Conservation (phyloP, 2,113 vertebrate genomes). For the Saimiri boliviensis region DNA sequence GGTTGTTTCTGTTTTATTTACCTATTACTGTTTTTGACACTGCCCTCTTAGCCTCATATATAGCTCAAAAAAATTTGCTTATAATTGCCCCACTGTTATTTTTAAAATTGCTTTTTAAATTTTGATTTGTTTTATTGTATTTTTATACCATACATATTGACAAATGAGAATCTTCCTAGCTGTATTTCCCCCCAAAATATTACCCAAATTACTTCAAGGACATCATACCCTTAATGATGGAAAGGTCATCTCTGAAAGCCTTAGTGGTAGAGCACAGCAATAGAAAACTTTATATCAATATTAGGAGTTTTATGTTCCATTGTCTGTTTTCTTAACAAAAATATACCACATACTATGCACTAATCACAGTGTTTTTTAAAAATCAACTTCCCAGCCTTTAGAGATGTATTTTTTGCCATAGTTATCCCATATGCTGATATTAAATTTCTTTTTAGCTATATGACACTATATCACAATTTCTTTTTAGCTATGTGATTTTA, state of each 20-base stretch:
- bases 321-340: constrained; percentile 5
- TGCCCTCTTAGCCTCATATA: background rate
- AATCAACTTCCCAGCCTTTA: background rate
- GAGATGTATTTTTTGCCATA: background rate
- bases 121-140: background rate
- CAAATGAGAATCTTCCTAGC: background rate
- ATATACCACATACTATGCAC: background rate
- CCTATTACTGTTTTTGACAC: background rate
- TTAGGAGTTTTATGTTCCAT: background rate
- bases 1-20: background rate
- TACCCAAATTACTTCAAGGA: background rate
- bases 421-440: background rate
- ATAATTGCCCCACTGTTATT: background rate
- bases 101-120: background rate
- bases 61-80: background rate
- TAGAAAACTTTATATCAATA: background rate
- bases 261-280: background rate
- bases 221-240: background rate
- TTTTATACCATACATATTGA: background rate
- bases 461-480: background rate
- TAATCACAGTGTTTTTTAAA: background rate
- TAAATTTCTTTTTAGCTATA: constrained; percentile 15
- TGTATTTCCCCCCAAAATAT: background rate
- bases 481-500: background rate
- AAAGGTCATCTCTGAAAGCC: background rate